Conservation (phyloP, 2,113 vertebrate species). For the Channa maculata region DNA sequence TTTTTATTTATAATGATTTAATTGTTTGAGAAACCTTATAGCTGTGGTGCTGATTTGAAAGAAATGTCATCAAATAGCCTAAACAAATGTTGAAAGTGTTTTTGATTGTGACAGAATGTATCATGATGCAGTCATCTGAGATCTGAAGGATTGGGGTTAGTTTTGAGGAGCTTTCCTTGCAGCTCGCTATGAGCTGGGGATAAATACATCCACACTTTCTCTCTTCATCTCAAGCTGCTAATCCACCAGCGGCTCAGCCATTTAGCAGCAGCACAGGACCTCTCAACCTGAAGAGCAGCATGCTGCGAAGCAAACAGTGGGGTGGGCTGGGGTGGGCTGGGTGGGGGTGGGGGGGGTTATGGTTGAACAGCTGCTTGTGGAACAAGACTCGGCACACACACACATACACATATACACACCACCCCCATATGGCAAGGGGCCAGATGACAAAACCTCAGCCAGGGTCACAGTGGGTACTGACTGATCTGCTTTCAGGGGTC, state of each 20-base stretch:
- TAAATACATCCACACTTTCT: slow-evolving; percentile 64
- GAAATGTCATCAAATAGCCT: too few species aligned
- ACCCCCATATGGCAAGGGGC: slow-evolving; percentile 73
- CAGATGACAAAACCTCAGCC: slow-evolving; percentile 70
- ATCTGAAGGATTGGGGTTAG: slow-evolving; percentile 54
- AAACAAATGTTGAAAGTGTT: too few species aligned
- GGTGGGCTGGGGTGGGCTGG: not conserved
- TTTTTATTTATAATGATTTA: too few species aligned
- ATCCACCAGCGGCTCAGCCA: slow-evolving; percentile 72
- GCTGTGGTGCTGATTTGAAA: too few species aligned
- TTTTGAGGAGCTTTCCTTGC: slow-evolving; percentile 57
- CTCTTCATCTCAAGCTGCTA: slow-evolving; percentile 53
- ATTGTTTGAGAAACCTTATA: too few species aligned
- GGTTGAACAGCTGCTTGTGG: slow-evolving; percentile 80
- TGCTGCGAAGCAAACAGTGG: slow-evolving; percentile 20
- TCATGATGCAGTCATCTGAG: slow-evolving; percentile 31
- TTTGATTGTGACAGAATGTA: too few species aligned
- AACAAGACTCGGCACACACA: slow-evolving; percentile 68
- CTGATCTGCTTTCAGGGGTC: slow-evolving; percentile 77
- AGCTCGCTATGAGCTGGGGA: slow-evolving; percentile 65
- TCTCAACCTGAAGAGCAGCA: slow-evolving; percentile 63
- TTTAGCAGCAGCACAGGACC: slow-evolving; percentile 70
- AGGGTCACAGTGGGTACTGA: slow-evolving; percentile 68
- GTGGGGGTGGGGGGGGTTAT: slow-evolving; percentile 16
- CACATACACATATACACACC: slow-evolving; percentile 30